Evolutionary conservation across 2,113 vertebrate genomes (phyloP).

Genomic region (Zapornia atra): DNA sequence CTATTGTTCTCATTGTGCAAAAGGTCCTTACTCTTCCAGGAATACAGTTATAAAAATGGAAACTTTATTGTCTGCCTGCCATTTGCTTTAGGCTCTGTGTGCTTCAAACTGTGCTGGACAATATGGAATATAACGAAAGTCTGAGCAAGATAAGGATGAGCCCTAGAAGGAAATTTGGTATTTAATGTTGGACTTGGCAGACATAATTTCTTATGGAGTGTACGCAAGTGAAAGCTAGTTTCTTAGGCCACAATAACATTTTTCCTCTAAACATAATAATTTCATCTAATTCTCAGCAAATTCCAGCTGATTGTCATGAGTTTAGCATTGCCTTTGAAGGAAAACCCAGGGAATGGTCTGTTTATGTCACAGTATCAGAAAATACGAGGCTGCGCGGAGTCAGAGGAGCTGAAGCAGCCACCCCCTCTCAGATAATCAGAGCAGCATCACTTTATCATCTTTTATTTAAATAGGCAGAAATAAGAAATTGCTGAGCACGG

Average conservation of each 20-base stretch:
- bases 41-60: conserved; percentile 72
- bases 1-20: conserved; percentile 65
- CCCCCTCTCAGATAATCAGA: conserved; percentile 47
- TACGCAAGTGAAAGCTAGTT: neutral
- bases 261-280: neutral
- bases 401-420: conserved; percentile 32
- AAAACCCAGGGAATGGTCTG: conserved; percentile 56
- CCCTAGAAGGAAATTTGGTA: neutral
- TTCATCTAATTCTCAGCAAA: neutral
- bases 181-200: conserved; percentile 72
- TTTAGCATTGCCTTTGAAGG: conserved; percentile 3
- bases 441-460: conserved; percentile 62
- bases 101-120: conserved; percentile 32
- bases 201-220: conserved; percentile 43
- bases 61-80: neutral
- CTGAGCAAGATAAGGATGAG: neutral
- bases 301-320: conserved; percentile 15
- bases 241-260: neutral
- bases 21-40: conserved; percentile 68
- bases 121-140: neutral
- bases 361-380: conserved; percentile 43
- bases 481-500: conserved; percentile 61
- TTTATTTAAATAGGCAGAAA: conserved; percentile 71
- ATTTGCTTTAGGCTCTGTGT: neutral
- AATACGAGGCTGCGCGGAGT: conserved; percentile 48